Conservation (phyloP, 2,113 vertebrate species). For the Pygoscelis antarcticus region DNA sequence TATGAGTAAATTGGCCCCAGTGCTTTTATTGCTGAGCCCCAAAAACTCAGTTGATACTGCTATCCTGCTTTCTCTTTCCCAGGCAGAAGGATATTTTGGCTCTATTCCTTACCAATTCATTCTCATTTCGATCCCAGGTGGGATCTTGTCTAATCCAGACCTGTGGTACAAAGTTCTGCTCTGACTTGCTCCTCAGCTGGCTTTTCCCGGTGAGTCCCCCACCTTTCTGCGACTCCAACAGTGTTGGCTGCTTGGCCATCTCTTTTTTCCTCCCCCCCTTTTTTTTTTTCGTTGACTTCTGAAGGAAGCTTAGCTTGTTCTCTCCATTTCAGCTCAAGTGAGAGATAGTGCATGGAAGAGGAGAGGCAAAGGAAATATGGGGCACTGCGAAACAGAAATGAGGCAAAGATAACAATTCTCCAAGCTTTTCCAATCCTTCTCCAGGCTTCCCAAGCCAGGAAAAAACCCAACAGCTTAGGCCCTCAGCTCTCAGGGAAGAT, state of each 20-base stretch:
- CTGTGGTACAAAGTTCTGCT: background rate
- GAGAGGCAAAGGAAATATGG: background rate
- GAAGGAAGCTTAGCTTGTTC: background rate
- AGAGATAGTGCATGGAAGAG: background rate
- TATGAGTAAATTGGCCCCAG: background rate
- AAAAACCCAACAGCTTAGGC: background rate
- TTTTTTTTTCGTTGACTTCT: background rate
- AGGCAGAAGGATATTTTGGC: background rate
- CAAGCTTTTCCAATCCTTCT: background rate
- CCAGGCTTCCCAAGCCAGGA: background rate
- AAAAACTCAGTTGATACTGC: background rate
- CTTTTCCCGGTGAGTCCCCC: background rate
- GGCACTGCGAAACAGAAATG: fast-evolving
- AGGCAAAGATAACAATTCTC: background rate
- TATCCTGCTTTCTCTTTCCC: background rate
- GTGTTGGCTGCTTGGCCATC: background rate
- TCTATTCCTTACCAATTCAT: fast-evolving
- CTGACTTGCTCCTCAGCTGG: fast-evolving
- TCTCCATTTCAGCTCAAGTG: background rate
- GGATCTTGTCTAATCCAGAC: background rate
- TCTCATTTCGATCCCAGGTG: background rate
- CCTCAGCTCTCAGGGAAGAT: background rate
- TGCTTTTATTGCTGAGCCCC: background rate
- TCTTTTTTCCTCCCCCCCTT: fast-evolving
- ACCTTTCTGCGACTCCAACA: background rate